phyloP scores from a whole-genome alignment of 2,888 invertebrate genomes.

The Coecobrya sp. region DNA sequence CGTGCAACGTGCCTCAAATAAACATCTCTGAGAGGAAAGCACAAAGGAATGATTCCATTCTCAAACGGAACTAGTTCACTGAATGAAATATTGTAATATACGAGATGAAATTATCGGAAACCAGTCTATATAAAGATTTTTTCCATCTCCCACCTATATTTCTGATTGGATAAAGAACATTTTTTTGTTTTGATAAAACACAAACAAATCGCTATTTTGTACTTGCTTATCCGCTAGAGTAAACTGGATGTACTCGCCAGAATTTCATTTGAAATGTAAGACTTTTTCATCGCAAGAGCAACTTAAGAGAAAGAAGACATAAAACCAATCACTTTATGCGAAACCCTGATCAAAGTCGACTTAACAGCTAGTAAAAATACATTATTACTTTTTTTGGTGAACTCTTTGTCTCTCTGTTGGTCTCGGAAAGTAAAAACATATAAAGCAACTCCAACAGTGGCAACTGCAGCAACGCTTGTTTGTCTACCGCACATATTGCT shows the following conservation, averaged over 20 bases:
- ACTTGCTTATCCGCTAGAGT: not conserved
- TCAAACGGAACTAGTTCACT: not conserved
- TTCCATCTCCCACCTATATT: not conserved
- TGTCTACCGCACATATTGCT: not conserved
- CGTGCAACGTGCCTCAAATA: not conserved
- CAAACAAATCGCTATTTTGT: conserved; percentile 38
- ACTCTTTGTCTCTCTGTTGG: conserved; percentile 20
- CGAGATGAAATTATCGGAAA: not conserved
- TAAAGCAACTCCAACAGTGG: not conserved
- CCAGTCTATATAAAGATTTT: not conserved
- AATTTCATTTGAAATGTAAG: conserved; percentile 12
- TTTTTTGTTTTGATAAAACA: not conserved
- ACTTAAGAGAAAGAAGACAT: conserved; percentile 39
- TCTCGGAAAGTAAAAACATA: not conserved
- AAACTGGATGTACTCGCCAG: not conserved
- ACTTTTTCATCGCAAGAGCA: not conserved
- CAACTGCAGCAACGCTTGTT: not conserved
- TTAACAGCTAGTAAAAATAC: conserved; percentile 77
- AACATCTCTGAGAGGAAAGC: not conserved
- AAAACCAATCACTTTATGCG: conserved; percentile 74
- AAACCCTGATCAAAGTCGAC: conserved; percentile 69
- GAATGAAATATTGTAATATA: not conserved
- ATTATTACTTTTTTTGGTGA: conserved; percentile 62
- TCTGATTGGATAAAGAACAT: conserved; percentile 27
- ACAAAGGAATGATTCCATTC: not conserved